These are phyloP conservation scores for Melozone crissalis DNA, from an alignment of 2,113 vertebrate genomes.

Conservation along the genomic window DNA sequence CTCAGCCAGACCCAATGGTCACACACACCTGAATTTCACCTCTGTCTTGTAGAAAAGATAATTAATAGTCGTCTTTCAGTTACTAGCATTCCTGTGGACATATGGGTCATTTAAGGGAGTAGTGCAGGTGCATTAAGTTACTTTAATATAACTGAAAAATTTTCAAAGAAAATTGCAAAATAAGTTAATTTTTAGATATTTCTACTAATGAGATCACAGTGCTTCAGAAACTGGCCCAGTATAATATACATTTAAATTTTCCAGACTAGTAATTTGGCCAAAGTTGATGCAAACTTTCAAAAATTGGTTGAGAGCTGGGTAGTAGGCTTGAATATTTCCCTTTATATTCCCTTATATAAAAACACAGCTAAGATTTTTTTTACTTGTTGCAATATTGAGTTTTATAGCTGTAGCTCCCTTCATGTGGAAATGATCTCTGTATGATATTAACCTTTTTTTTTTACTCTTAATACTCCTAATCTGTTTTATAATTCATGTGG, in stretches of 20 bases:
- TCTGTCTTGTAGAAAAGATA: not conserved
- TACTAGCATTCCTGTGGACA: not conserved
- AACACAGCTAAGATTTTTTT: not conserved
- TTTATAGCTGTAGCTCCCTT: not conserved
- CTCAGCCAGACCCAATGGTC: not conserved
- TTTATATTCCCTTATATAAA: not conserved
- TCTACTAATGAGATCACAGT: not conserved
- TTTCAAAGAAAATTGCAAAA: not conserved
- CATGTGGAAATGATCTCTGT: not conserved
- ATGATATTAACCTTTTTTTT: not conserved
- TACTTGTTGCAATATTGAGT: not conserved
- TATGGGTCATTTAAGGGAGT: not conserved
- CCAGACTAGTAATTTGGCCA: not conserved
- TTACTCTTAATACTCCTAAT: not conserved
- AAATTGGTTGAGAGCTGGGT: not conserved
- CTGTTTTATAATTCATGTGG: not conserved
- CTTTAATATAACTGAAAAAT: not conserved
- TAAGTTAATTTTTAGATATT: not conserved
- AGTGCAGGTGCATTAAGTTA: not conserved
- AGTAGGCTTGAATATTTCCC: not conserved
- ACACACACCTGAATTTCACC: not conserved
- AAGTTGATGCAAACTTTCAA: not conserved
- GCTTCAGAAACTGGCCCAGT: not conserved
- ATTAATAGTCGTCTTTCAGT: not conserved
- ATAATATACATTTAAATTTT: not conserved